phyloP scores from a whole-genome alignment of 2,113 vertebrate genomes.

The Sciurus niger region DNA sequence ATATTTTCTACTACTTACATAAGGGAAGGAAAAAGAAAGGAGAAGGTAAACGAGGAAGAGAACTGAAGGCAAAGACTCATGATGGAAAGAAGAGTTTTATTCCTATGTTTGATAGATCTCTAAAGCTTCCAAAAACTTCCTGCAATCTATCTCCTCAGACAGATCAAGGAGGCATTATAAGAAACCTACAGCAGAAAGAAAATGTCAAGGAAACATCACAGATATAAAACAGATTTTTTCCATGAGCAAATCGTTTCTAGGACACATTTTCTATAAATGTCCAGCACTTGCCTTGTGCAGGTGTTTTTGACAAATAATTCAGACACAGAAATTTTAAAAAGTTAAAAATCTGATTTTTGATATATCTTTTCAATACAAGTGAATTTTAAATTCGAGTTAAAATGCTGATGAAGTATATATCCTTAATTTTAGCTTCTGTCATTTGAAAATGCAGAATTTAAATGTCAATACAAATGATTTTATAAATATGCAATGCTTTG shows the following conservation, averaged over 20 bases:
- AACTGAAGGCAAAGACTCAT: slow-evolving; percentile 46
- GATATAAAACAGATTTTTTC: slow-evolving; percentile 78
- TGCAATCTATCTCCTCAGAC: slow-evolving; percentile 71
- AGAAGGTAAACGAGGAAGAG: not conserved
- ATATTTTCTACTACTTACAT: slow-evolving; percentile 28
- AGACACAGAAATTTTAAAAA: slow-evolving; percentile 49
- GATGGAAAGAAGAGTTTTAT: slow-evolving; percentile 43
- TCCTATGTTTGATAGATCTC: slow-evolving; percentile 71
- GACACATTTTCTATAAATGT: slow-evolving; percentile 78
- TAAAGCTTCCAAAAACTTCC: slow-evolving; percentile 45
- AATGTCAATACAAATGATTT: slow-evolving; percentile 77
- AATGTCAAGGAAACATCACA: slow-evolving; percentile 74
- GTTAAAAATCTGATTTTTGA: slow-evolving; percentile 62
- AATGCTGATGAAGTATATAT: slow-evolving; percentile 58
- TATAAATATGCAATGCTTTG: slow-evolving; percentile 73
- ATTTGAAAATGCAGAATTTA: slow-evolving; percentile 72
- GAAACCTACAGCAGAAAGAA: slow-evolving; percentile 80
- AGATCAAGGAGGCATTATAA: slow-evolving; percentile 78
- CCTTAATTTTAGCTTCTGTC: slow-evolving; percentile 67
- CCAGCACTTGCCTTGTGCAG: slow-evolving; percentile 66
- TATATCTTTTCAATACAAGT: not conserved
- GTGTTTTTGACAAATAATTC: slow-evolving; percentile 74
- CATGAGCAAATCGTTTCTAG: slow-evolving; percentile 59
- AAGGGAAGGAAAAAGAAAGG: slow-evolving; percentile 12
- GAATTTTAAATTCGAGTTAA: slow-evolving; percentile 68